Conservation (phyloP, 2,113 vertebrate genomes). For the Elachura formosa region DNA sequence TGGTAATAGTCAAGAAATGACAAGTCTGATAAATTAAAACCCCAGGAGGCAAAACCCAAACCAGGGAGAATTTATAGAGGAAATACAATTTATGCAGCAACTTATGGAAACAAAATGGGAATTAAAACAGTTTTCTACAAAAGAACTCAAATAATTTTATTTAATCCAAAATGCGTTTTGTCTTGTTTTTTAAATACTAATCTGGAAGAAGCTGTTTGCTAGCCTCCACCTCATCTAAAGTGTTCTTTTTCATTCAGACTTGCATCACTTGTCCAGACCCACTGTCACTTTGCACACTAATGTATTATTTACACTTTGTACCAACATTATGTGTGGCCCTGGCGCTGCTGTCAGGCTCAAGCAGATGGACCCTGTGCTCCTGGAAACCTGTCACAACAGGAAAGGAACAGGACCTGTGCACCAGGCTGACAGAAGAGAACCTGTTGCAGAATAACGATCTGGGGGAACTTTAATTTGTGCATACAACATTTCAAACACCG, state of each 20-base stretch:
- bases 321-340: neutral
- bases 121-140: neutral
- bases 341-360: neutral
- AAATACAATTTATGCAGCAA: constrained; percentile 16
- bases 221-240: neutral
- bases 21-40: constrained; percentile 48
- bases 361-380: neutral
- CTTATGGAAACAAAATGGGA: constrained; percentile 2
- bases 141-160: neutral
- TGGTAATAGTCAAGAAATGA: constrained; percentile 39
- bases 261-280: neutral
- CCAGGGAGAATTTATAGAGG: constrained; percentile 8
- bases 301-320: neutral
- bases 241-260: neutral
- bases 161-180: neutral
- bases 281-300: neutral
- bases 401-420: neutral
- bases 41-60: neutral
- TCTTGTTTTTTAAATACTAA: neutral
- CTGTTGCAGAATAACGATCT: neutral
- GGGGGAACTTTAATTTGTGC: neutral
- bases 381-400: neutral
- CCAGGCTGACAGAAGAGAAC: neutral
- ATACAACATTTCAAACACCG: neutral
- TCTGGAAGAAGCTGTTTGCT: neutral